These are phyloP conservation scores for Trematocara zebra DNA, from an alignment of 2,113 vertebrate species.

Conservation along the genomic window DNA sequence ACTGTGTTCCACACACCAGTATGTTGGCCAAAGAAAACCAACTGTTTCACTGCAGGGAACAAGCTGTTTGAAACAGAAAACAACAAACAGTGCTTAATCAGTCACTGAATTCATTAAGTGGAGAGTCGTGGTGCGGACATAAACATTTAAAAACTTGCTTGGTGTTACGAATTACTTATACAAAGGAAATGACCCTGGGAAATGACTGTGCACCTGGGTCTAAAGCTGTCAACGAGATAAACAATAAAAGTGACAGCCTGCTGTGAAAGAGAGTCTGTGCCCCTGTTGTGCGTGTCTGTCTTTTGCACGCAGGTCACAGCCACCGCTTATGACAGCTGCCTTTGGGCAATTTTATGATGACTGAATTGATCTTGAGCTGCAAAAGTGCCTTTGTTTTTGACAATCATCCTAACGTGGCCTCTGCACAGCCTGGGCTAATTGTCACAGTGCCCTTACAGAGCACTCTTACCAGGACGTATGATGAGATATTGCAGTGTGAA, in stretches of 20 bases:
- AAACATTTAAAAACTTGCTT: background rate
- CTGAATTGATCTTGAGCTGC: conserved; percentile 31
- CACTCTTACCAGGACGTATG: background rate
- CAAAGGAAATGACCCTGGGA: background rate
- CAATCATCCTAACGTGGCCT: background rate
- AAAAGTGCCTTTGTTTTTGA: conserved; percentile 4
- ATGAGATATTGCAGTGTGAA: background rate
- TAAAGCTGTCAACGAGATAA: background rate
- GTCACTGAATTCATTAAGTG: background rate
- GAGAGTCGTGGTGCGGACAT: background rate
- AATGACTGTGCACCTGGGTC: background rate
- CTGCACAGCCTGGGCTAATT: conserved; percentile 8
- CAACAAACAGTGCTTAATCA: background rate
- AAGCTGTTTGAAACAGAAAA: background rate
- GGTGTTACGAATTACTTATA: background rate
- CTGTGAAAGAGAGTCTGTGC: background rate
- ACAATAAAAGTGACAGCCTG: background rate
- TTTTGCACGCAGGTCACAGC: conserved; percentile 22
- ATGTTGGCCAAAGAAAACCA: background rate
- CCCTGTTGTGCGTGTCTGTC: background rate
- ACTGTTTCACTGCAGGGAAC: background rate
- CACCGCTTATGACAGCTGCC: conserved; percentile 29
- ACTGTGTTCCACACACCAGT: background rate
- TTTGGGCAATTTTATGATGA: conserved; percentile 13
- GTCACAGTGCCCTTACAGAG: background rate